Conservation (phyloP, 2,797 vertebrate species). For the Sebastes hubbsi region DNA sequence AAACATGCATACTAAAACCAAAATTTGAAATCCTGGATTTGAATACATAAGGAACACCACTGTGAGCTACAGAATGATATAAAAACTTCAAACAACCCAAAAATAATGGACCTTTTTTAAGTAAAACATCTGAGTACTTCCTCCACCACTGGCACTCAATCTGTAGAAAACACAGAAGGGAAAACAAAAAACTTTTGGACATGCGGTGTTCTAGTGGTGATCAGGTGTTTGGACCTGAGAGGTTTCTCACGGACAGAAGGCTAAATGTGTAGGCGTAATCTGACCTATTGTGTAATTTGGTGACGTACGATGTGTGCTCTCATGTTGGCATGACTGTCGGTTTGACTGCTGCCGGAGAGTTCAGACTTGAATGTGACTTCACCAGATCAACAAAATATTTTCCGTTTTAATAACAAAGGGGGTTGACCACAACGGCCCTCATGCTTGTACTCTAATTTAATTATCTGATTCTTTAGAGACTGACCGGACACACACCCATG, state of each 20-base stretch:
- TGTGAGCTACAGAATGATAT: too few species aligned
- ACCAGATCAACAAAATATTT: neutral
- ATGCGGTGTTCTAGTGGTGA: neutral
- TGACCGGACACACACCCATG: neutral
- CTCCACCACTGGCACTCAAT: neutral
- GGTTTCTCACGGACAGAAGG: neutral
- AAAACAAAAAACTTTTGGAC: too few species aligned
- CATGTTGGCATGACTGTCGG: neutral
- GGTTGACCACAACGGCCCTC: neutral
- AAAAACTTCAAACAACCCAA: too few species aligned
- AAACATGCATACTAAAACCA: too few species aligned
- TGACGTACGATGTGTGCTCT: neutral
- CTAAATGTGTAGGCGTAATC: neutral
- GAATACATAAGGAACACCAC: too few species aligned
- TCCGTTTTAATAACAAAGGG: too few species aligned
- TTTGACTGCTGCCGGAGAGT: neutral
- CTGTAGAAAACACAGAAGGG: too few species aligned
- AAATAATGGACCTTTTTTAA: too few species aligned
- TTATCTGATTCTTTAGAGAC: neutral
- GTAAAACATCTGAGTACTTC: neutral
- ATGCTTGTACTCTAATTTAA: neutral
- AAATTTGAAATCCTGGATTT: too few species aligned
- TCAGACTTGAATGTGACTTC: neutral
- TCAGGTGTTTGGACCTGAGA: neutral
- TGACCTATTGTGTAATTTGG: constrained; percentile 30